Evolutionary conservation across 2,797 vertebrate species (phyloP).

Genomic region (Trachops cirrhosus): DNA sequence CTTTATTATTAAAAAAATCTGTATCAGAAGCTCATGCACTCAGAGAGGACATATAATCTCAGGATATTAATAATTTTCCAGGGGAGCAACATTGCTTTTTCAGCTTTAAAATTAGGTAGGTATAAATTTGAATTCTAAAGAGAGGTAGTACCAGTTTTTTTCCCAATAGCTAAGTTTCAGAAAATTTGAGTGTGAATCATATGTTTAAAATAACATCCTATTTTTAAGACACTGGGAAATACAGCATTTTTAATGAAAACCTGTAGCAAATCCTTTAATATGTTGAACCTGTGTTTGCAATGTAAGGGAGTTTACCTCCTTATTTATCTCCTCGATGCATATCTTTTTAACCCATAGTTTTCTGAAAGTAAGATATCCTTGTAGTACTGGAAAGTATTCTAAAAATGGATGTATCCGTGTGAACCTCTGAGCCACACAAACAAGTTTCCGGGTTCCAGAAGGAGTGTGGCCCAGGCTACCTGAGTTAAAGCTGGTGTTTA

Average conservation of each 20-base stretch:
- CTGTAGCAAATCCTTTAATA: not conserved
- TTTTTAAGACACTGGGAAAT: not conserved
- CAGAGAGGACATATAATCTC: not conserved
- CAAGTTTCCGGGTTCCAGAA: not conserved
- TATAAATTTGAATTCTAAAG: not conserved
- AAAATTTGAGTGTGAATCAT: not conserved
- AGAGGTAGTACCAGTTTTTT: not conserved
- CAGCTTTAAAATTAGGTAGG: not conserved
- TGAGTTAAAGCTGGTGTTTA: not conserved
- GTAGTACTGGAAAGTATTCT: not conserved
- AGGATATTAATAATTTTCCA: not conserved
- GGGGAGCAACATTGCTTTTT: not conserved
- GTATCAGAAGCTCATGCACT: not conserved
- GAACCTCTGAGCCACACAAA: not conserved
- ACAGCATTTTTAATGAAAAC: not conserved
- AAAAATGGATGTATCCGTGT: not conserved
- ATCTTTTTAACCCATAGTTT: not conserved
- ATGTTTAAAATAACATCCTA: not conserved
- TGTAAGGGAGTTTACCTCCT: not conserved
- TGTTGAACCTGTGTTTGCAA: not conserved
- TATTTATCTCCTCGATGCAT: not conserved
- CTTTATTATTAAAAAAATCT: not conserved
- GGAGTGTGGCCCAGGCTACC: not conserved
- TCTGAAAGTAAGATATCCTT: not conserved
- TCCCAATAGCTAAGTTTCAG: not conserved